A percentile compares a stretch with the other conserved stretches of the same genome.
Evolutionary conservation across 1,140 invertebrate genomes (phyloP).

Genomic region (Platyscapa corneri): DNA sequence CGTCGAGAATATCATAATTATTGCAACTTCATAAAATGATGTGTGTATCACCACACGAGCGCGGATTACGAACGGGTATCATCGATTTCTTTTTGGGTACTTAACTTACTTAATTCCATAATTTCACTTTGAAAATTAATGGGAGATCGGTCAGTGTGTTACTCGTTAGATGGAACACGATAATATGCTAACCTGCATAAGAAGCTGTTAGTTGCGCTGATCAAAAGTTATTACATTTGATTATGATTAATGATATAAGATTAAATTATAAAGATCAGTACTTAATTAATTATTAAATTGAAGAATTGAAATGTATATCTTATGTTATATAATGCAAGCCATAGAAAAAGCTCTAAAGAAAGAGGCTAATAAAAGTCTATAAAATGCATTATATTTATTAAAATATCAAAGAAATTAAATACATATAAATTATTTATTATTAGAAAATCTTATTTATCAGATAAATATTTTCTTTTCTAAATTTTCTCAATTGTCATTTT

Average conservation of each 20-base stretch:
- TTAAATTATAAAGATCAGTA: not conserved
- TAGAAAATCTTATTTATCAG: too few species aligned
- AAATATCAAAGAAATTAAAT: too few species aligned
- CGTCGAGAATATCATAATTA: conserved; percentile 38
- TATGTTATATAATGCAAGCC: not conserved
- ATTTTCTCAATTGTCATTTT: too few species aligned
- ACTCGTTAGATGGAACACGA: not conserved
- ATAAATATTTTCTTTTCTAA: too few species aligned
- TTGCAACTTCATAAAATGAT: not conserved
- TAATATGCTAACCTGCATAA: not conserved
- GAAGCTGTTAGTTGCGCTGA: not conserved
- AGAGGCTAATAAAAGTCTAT: not conserved
- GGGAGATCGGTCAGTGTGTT: conserved; percentile 23
- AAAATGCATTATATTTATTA: too few species aligned
- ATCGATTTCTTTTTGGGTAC: not conserved
- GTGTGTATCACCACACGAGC: not conserved
- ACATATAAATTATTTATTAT: too few species aligned
- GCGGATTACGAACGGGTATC: not conserved
- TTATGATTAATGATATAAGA: not conserved
- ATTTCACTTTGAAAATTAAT: conserved; percentile 17
- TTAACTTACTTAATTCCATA: not conserved
- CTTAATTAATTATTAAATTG: not conserved
- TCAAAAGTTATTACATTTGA: conserved; percentile 12
- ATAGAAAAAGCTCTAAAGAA: not conserved
- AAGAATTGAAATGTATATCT: not conserved